A percentile compares a stretch with the other conserved stretches of the same genome.
Evolutionary conservation across 2,888 invertebrate species (phyloP).

Genomic region (Leptinotarsa peninsularis): DNA sequence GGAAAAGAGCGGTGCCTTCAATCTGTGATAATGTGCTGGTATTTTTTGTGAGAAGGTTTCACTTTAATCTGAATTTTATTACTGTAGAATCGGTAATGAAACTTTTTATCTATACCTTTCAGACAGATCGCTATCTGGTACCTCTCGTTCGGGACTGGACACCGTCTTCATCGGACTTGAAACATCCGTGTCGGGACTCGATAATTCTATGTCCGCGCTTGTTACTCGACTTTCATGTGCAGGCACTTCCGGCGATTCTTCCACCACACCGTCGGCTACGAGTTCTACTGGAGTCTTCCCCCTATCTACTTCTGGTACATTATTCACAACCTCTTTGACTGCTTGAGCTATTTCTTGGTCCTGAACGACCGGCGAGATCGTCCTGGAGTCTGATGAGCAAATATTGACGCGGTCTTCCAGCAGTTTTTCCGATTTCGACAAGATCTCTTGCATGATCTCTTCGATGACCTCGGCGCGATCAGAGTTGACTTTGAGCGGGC

Average conservation of each 20-base stretch:
- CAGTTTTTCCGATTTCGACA: slow-evolving; percentile 68
- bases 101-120: slow-evolving; percentile 65
- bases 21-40: too few relatives aligned
- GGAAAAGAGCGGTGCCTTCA: too few relatives aligned
- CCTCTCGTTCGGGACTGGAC: slow-evolving; percentile 70
- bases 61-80: too few relatives aligned
- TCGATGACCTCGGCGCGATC: slow-evolving; percentile 67
- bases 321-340: slow-evolving; percentile 68
- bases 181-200: slow-evolving; percentile 49
- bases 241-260: slow-evolving; percentile 18
- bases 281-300: slow-evolving; percentile 29
- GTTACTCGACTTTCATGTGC: neutral
- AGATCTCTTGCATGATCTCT: slow-evolving; percentile 69
- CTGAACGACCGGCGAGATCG: slow-evolving; percentile 66
- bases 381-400: slow-evolving; percentile 41
- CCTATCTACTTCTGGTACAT: slow-evolving; percentile 42
- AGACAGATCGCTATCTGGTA: slow-evolving; percentile 76
- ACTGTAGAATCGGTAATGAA: too few relatives aligned
- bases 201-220: slow-evolving; percentile 17
- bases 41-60: too few relatives aligned
- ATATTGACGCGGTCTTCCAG: slow-evolving; percentile 62
- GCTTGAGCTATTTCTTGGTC: slow-evolving; percentile 70
- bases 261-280: slow-evolving; percentile 17
- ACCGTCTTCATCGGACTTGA: slow-evolving; percentile 50
- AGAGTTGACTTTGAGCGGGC: slow-evolving; percentile 56